Evolutionary conservation across 2,797 vertebrate species (phyloP).

Genomic region (Prunella strophiata): DNA sequence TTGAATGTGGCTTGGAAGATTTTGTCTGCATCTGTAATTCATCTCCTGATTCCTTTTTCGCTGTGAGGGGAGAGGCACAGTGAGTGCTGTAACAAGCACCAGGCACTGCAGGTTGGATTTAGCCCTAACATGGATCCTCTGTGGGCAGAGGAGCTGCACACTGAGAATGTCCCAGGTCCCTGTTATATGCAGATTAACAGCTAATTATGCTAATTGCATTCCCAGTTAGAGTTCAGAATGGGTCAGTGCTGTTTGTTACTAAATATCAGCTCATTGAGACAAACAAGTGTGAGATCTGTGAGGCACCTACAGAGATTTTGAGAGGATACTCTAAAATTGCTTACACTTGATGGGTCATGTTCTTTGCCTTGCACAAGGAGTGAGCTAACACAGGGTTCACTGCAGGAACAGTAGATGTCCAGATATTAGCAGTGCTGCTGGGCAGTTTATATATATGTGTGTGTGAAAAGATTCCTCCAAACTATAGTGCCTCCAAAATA

Average conservation of each 20-base stretch:
- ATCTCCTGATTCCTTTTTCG: neutral
- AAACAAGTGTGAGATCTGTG: neutral
- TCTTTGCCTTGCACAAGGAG: neutral
- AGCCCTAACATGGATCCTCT: neutral
- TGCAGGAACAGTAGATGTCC: neutral
- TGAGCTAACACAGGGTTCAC: neutral
- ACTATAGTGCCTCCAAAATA: neutral
- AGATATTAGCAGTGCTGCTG: neutral
- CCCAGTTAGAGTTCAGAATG: neutral
- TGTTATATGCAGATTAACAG: neutral
- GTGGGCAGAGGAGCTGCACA: neutral
- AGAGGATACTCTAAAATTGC: neutral
- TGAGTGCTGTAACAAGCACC: neutral
- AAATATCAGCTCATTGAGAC: neutral
- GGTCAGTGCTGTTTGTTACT: neutral
- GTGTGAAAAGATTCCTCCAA: neutral
- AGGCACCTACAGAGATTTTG: neutral
- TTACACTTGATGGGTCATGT: neutral
- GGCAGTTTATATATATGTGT: neutral
- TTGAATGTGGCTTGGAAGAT: conserved; percentile 56
- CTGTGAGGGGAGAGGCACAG: neutral
- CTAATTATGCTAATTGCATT: neutral
- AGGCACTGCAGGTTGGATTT: neutral
- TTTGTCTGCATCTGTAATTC: conserved; percentile 53
- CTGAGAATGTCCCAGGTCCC: neutral